Evolutionary conservation across 2,888 invertebrate genomes (phyloP).

Genomic region (Agapetus fuscipes): DNA sequence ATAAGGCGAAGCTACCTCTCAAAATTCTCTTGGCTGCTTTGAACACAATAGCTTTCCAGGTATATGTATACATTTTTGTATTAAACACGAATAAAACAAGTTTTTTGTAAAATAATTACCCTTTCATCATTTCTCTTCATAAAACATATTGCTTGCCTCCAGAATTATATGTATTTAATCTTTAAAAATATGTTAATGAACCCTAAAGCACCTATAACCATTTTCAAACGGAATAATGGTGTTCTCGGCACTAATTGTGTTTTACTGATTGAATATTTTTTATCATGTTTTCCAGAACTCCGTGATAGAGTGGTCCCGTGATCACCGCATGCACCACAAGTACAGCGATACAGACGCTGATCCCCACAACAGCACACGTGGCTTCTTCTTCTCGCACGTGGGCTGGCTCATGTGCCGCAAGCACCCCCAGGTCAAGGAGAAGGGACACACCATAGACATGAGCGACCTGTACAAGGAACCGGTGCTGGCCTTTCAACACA

Average conservation of each 20-base stretch:
- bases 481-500: constrained; percentile 79
- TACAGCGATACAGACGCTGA: constrained; percentile 91
- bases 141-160: no score
- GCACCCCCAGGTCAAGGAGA: constrained; percentile 80
- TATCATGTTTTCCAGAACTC: no score
- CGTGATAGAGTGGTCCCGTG: constrained; percentile 69
- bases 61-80: no score
- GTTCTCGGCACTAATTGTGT: no score
- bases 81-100: no score
- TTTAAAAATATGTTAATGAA: no score
- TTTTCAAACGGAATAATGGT: no score
- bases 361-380: constrained; percentile 85
- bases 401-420: constrained; percentile 90
- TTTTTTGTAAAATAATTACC: no score
- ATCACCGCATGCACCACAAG: constrained; percentile 84
- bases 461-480: constrained; percentile 76
- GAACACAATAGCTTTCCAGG: constrained; percentile 74
- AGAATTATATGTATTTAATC: no score
- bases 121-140: no score
- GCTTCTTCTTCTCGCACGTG: constrained; percentile 93
- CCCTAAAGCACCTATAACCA: no score
- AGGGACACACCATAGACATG: constrained; percentile 78
- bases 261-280: no score
- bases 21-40: constrained; percentile 58
- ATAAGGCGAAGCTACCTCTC: constrained; percentile 76